These are phyloP conservation scores for Trissoscelio sp. DNA, from an alignment of 2,888 invertebrate genomes.

Conservation along the genomic window DNA sequence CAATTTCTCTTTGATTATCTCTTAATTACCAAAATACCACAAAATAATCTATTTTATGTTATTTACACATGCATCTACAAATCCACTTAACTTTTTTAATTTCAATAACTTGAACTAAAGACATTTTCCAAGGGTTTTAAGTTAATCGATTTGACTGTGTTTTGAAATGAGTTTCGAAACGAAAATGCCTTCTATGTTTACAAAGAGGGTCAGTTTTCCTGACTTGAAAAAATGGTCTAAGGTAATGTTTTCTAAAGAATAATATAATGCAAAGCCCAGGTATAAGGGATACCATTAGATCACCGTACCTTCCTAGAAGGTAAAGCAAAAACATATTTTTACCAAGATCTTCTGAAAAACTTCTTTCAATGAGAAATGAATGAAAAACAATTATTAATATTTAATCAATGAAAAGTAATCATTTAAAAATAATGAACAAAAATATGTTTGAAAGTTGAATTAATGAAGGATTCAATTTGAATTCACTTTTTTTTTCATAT, in stretches of 20 bases:
- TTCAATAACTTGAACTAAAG: not conserved
- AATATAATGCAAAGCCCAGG: not conserved
- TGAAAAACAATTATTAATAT: too few relatives aligned
- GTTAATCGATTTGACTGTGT: not conserved
- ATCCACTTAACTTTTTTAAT: too few relatives aligned
- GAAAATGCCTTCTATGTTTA: not conserved
- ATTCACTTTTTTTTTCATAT: too few relatives aligned
- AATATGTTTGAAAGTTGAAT: too few relatives aligned
- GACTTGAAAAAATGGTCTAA: constrained; percentile 3
- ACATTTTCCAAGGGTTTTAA: not conserved
- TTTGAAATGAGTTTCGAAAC: not conserved
- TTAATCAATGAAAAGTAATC: too few relatives aligned
- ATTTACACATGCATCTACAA: too few relatives aligned
- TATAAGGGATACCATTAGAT: not conserved
- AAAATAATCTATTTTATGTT: too few relatives aligned
- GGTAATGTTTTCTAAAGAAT: not conserved
- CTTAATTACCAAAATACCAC: too few relatives aligned
- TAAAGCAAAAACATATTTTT: not conserved
- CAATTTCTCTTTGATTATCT: not conserved
- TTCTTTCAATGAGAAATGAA: too few relatives aligned
- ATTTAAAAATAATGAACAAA: too few relatives aligned
- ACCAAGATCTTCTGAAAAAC: not conserved
- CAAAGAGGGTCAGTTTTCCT: constrained; percentile 9
- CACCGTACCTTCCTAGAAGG: constrained; percentile 3
- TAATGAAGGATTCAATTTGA: too few relatives aligned